phyloP scores from a whole-genome alignment of 92 coral and sea anemone genomes.

The Ricordea florida region DNA sequence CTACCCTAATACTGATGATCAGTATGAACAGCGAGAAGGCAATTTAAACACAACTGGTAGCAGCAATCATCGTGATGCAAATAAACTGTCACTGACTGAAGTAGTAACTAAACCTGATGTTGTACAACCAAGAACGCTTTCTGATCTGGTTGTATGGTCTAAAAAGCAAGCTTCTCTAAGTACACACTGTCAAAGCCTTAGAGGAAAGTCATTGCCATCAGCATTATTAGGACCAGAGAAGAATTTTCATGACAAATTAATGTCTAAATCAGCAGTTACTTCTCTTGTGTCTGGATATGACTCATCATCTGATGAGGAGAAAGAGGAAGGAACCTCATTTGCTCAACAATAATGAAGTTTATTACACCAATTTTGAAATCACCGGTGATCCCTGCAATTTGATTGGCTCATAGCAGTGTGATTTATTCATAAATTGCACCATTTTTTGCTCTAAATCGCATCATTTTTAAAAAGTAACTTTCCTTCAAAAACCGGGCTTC shows the following conservation, averaged over 20 bases:
- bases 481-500: too few species aligned
- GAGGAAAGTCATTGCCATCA: background rate
- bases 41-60: too few species aligned
- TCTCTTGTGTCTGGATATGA: conserved; percentile 79
- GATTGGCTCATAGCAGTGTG: too few species aligned
- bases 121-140: conserved; percentile 73
- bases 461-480: too few species aligned
- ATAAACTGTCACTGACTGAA: background rate
- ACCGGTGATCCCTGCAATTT: too few species aligned
- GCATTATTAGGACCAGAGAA: background rate
- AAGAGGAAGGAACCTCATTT: background rate
- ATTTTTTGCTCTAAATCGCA: too few species aligned
- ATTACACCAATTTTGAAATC: too few species aligned
- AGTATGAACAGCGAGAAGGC: conserved; percentile 13
- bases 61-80: too few species aligned
- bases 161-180: conserved; percentile 59
- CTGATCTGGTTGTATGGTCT: conserved; percentile 87
- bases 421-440: too few species aligned
- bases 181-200: background rate
- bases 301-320: conserved; percentile 74
- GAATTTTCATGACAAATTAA: background rate
- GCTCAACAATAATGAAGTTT: too few species aligned
- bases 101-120: background rate
- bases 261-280: background rate
- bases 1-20: conserved; percentile 80